Percentiles rank a stretch among this genome's conserved stretches.
These are phyloP conservation scores for Drosophila insularis DNA, from an alignment of 1,140 invertebrate species.

Conservation along the genomic window DNA sequence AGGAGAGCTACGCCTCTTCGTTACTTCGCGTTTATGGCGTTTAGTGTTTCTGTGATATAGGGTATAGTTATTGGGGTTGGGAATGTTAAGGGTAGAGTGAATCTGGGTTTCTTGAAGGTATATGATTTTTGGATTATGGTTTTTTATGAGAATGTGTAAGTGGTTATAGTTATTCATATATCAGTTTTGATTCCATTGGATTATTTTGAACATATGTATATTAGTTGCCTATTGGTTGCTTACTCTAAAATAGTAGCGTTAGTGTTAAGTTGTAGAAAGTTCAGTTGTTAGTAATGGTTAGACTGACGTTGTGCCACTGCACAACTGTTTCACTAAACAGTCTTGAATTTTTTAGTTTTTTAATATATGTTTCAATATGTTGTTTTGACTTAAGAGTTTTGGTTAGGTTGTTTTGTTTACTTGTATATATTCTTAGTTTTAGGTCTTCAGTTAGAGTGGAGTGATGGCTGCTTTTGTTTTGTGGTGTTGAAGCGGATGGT, in stretches of 20 bases:
- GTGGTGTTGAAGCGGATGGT: neutral
- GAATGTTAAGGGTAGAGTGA: no score
- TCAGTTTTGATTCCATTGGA: no score
- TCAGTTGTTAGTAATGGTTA: conserved; percentile 1
- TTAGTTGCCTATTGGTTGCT: neutral
- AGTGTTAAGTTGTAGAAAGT: neutral
- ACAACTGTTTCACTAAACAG: no score
- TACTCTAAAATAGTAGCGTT: neutral
- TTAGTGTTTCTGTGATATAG: neutral
- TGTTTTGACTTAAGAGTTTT: conserved; percentile 20
- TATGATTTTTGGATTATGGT: no score
- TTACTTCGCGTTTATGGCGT: conserved; percentile 4
- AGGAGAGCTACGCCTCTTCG: conserved; percentile 22
- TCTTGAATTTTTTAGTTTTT: conserved; percentile 17
- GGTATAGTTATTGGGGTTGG: no score
- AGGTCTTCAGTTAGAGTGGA: neutral
- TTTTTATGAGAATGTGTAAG: no score
- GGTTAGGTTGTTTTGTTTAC: conserved; percentile 17
- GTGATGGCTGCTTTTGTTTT: neutral
- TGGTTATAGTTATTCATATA: no score
- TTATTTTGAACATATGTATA: no score
- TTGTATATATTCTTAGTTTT: conserved; percentile 1
- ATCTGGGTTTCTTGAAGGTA: no score
- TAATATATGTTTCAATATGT: no score
- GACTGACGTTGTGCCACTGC: neutral